Conservation (phyloP, 2,113 vertebrate species). For the Perca fluviatilis region DNA sequence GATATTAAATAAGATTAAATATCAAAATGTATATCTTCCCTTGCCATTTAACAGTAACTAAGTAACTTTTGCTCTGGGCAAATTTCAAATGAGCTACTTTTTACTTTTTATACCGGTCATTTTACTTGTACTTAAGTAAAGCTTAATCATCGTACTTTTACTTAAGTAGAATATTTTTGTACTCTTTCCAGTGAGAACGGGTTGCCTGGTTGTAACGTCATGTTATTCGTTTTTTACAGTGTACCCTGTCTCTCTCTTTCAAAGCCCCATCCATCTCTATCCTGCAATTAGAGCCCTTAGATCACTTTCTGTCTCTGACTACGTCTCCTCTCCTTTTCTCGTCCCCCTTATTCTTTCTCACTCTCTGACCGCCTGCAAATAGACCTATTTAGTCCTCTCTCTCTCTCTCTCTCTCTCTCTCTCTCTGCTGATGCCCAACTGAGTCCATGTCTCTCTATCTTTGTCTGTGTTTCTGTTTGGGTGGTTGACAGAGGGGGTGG, state of each 20-base stretch:
- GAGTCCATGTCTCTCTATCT: background rate
- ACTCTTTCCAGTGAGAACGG: too few relatives aligned
- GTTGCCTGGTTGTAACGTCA: too few relatives aligned
- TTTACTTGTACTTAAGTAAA: too few relatives aligned
- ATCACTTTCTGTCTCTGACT: slow-evolving; percentile 40
- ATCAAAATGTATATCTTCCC: too few relatives aligned
- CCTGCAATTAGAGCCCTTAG: slow-evolving; percentile 39
- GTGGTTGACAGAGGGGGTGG: slow-evolving; percentile 13
- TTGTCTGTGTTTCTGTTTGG: slow-evolving; percentile 35
- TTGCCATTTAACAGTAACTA: too few relatives aligned
- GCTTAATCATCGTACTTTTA: too few relatives aligned
- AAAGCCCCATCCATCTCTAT: slow-evolving; percentile 12
- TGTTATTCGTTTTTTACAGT: slow-evolving; percentile 33
- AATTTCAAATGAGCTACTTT: too few relatives aligned
- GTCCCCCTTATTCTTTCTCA: slow-evolving; percentile 2
- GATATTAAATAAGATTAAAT: too few relatives aligned
- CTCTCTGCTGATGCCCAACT: background rate
- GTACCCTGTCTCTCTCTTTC: background rate
- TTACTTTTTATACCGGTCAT: too few relatives aligned
- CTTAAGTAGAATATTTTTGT: too few relatives aligned
- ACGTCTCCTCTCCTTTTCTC: background rate
- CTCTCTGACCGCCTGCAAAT: slow-evolving; percentile 15
- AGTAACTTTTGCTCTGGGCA: too few relatives aligned
- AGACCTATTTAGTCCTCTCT: background rate
- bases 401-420: background rate